Evolutionary conservation across 2,888 invertebrate species (phyloP).

Genomic region (Pristionchus mayeri): DNA sequence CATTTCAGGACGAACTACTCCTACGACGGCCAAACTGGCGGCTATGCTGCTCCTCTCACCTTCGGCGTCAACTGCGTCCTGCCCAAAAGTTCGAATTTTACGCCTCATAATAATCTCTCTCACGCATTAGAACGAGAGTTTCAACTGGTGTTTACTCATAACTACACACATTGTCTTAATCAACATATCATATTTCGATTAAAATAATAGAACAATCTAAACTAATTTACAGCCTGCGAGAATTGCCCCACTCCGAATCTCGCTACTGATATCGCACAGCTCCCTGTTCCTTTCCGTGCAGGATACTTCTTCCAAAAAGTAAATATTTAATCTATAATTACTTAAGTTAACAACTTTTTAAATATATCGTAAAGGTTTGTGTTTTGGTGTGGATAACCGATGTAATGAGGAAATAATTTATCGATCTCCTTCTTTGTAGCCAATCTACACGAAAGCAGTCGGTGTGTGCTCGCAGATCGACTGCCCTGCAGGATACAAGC

Average conservation of each 20-base stretch:
- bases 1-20: background rate
- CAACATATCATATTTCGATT: background rate
- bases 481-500: background rate
- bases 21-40: background rate
- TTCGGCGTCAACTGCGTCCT: background rate
- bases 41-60: background rate
- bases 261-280: background rate
- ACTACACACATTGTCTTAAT: no score
- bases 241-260: background rate
- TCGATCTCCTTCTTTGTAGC: background rate
- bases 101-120: background rate
- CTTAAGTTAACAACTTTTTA: no score
- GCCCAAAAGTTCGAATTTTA: background rate
- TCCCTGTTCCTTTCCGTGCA: background rate
- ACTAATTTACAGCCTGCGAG: background rate
- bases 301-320: background rate
- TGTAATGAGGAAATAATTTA: no score
- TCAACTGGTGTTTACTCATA: no score
- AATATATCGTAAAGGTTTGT: no score
- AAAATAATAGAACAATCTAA: background rate
- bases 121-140: no score
- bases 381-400: no score
- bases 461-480: background rate
- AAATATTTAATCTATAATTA: no score
- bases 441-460: background rate